These are phyloP conservation scores for Apodemia zela DNA, from an alignment of 2,888 invertebrate genomes.

Conservation along the genomic window DNA sequence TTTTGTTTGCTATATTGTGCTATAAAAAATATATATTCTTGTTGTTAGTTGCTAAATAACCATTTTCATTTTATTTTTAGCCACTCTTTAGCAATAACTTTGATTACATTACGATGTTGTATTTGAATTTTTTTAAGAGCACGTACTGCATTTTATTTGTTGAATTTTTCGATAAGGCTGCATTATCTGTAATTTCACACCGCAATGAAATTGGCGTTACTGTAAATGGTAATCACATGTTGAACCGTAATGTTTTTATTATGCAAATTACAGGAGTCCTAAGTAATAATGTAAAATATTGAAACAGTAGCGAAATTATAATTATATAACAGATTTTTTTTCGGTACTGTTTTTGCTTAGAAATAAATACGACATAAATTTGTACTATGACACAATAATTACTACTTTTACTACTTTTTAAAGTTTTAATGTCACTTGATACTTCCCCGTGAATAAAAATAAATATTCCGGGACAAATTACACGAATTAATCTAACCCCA, in stretches of 20 bases:
- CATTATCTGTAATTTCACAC: slow-evolving; percentile 1
- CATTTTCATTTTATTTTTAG: background rate
- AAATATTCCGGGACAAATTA: too few species aligned
- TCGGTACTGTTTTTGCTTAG: background rate
- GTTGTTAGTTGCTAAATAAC: too few species aligned
- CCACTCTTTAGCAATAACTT: background rate
- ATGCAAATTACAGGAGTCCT: background rate
- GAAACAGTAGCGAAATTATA: background rate
- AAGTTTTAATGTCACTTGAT: too few species aligned
- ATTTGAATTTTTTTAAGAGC: background rate
- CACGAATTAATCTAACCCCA: too few species aligned
- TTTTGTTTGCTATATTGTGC: too few species aligned
- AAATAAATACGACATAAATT: too few species aligned
- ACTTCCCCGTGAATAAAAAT: too few species aligned
- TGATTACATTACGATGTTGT: background rate
- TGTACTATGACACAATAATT: too few species aligned
- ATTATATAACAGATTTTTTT: background rate
- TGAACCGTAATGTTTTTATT: background rate
- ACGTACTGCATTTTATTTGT: background rate
- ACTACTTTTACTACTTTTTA: too few species aligned
- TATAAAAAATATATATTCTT: too few species aligned
- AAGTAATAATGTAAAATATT: background rate
- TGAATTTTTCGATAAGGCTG: background rate
- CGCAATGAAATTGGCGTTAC: background rate
- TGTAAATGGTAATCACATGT: background rate